These are phyloP conservation scores for Neodiprion lecontei DNA, from an alignment of 1,140 invertebrate genomes.

Conservation along the genomic window DNA sequence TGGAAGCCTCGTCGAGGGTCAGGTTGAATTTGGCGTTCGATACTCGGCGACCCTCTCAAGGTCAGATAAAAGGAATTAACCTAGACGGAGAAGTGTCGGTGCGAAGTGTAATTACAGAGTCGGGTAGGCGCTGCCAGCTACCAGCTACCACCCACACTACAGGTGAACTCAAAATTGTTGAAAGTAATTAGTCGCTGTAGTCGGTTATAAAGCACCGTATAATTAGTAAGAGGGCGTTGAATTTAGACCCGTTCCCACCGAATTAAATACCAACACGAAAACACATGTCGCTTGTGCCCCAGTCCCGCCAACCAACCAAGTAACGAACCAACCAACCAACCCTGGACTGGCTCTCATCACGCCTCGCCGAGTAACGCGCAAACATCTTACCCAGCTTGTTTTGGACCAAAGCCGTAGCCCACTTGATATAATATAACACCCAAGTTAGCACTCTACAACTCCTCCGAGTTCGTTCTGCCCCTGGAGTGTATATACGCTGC, in stretches of 20 bases:
- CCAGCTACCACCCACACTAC: background rate
- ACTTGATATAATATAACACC: background rate
- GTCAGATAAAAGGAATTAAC: too few species aligned
- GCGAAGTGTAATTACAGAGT: too few species aligned
- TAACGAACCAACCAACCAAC: background rate
- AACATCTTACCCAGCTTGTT: background rate
- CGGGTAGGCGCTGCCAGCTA: background rate
- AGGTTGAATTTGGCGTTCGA: too few species aligned
- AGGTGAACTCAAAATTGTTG: background rate
- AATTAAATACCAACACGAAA: constrained; percentile 1
- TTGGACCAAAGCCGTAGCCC: background rate
- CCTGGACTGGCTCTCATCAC: constrained; percentile 1
- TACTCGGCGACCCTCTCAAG: too few species aligned
- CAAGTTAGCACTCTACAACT: background rate
- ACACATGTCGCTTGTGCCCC: background rate
- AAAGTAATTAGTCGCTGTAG: background rate
- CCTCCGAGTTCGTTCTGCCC: background rate
- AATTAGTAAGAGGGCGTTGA: background rate
- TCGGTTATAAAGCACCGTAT: constrained; percentile 1
- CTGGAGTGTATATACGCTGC: background rate
- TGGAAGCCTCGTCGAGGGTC: too few species aligned
- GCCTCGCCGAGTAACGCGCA: background rate
- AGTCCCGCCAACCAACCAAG: background rate
- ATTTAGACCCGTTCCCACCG: background rate
- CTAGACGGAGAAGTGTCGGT: too few species aligned